Conservation (phyloP, 1,140 invertebrate species). For the Trinorchestia longiramus region DNA sequence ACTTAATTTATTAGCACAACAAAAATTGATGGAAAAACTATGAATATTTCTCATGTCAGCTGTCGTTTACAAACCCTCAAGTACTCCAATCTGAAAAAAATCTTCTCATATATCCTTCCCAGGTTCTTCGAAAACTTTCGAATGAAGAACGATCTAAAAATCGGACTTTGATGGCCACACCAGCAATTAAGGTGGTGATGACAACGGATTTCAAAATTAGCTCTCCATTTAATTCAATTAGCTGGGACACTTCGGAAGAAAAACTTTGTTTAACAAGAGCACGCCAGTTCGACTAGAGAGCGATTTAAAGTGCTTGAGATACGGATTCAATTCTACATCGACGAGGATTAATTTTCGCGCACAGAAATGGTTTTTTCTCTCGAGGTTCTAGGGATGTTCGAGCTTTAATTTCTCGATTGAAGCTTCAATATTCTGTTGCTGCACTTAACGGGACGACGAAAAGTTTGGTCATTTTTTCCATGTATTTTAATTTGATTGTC, state of each 20-base stretch:
- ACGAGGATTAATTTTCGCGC: not conserved
- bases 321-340: not conserved
- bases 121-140: not conserved
- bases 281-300: not conserved
- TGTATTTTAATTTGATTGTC: no score
- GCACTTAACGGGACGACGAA: no score
- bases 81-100: not conserved
- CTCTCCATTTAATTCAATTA: not conserved
- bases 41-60: not conserved
- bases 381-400: no score
- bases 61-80: not conserved
- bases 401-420: no score
- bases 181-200: not conserved
- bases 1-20: no score
- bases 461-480: no score
- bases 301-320: not conserved
- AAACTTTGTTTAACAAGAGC: not conserved
- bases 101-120: not conserved
- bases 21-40: not conserved
- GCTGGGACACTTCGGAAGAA: not conserved
- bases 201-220: slow-evolving; percentile 1
- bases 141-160: not conserved
- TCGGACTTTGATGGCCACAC: not conserved
- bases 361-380: not conserved
- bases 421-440: no score